Evolutionary conservation across 2,888 invertebrate species (phyloP).

Genomic region (Imbricaverruca yamaguchii): DNA sequence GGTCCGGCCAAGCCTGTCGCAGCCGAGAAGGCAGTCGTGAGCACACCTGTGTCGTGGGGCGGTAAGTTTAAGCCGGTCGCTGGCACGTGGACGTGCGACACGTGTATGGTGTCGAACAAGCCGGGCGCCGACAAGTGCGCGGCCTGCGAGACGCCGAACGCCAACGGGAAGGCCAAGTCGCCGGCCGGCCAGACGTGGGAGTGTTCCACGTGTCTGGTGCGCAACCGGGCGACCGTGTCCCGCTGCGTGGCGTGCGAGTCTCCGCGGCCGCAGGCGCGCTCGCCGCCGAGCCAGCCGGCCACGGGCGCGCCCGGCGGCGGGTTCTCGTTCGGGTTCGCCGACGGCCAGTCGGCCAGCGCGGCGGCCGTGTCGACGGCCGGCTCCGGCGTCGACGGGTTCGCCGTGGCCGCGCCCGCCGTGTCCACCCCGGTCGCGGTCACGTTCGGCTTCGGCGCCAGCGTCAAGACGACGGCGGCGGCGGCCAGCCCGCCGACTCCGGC

Average conservation of each 20-base stretch:
- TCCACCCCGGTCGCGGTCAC: no score
- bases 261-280: not conserved
- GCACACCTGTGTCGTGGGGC: slow-evolving; percentile 31
- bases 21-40: not conserved
- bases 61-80: slow-evolving; percentile 37
- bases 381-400: not conserved
- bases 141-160: slow-evolving; percentile 37
- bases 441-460: no score
- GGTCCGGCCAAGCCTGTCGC: not conserved
- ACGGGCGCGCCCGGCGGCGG: not conserved
- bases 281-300: not conserved
- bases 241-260: not conserved
- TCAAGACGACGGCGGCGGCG: not conserved
- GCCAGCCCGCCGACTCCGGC: not conserved
- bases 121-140: slow-evolving; percentile 36
- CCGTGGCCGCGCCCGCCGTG: not conserved
- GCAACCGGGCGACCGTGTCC: not conserved
- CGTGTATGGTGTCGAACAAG: slow-evolving; percentile 38
- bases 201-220: slow-evolving; percentile 2
- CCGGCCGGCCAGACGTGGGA: not conserved
- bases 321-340: not conserved
- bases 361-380: not conserved
- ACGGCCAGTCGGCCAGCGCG: not conserved
- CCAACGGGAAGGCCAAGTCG: slow-evolving; percentile 4
- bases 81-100: slow-evolving; percentile 40